These are phyloP conservation scores for Drosophila kepulauana DNA, from an alignment of 1,140 invertebrate genomes.

Conservation along the genomic window DNA sequence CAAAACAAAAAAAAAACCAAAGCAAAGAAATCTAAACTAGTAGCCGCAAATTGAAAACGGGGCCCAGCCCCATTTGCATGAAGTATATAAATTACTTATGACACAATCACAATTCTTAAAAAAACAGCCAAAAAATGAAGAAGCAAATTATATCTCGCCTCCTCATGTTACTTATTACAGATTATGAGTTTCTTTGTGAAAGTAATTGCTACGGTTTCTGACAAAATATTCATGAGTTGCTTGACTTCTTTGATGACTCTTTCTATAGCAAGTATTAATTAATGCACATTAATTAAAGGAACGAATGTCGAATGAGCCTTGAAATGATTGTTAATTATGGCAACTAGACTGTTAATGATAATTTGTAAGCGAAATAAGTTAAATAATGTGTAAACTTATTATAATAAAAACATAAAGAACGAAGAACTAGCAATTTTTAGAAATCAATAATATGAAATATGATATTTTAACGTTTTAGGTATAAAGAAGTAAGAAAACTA, in stretches of 20 bases:
- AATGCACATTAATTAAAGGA: too few species aligned
- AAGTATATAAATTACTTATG: conserved; percentile 42
- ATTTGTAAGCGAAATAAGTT: not conserved
- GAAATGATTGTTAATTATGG: not conserved
- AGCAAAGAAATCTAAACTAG: conserved; percentile 18
- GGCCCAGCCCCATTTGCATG: conserved; percentile 21
- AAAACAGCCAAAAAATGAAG: not conserved
- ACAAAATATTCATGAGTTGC: too few species aligned
- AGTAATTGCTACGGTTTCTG: too few species aligned
- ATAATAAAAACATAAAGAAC: too few species aligned
- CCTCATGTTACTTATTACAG: not conserved
- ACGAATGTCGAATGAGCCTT: too few species aligned
- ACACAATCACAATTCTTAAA: conserved; percentile 26
- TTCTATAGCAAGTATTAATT: too few species aligned
- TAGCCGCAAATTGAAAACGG: conserved; percentile 36
- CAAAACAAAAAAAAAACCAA: not conserved
- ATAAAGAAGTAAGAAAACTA: too few species aligned
- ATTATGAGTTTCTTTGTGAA: not conserved
- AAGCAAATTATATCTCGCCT: not conserved
- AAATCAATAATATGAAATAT: too few species aligned
- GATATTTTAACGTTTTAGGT: too few species aligned
- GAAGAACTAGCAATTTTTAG: too few species aligned
- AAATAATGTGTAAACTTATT: too few species aligned
- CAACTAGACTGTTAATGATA: not conserved
- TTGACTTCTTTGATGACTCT: too few species aligned